Percentiles rank a stretch among this genome's conserved stretches.
These are phyloP conservation scores for Takifugu flavidus DNA, from an alignment of 2,113 vertebrate species.

Conservation along the genomic window DNA sequence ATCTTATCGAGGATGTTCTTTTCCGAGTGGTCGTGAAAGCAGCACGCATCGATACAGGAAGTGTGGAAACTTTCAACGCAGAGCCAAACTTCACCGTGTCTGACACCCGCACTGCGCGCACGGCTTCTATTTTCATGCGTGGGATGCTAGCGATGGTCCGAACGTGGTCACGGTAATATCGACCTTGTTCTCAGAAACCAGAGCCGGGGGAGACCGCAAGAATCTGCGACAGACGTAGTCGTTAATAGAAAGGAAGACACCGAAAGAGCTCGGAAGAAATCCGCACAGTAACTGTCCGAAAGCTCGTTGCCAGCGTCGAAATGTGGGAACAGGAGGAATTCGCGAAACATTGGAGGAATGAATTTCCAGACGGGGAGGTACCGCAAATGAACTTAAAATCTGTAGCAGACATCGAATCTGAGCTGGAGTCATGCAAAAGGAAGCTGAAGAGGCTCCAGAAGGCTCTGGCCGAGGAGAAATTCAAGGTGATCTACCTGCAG, in stretches of 20 bases:
- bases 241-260: constrained; percentile 6
- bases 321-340: constrained; percentile 90
- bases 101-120: neutral
- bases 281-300: no score
- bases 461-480: constrained; percentile 84
- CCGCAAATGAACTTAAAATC: constrained; percentile 80
- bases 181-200: neutral
- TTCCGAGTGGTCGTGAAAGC: constrained; percentile 40
- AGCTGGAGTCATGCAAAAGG: constrained; percentile 81
- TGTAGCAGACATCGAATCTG: constrained; percentile 77
- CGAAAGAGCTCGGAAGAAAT: neutral
- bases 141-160: constrained; percentile 33
- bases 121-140: neutral
- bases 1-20: neutral
- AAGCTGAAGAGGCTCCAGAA: constrained; percentile 82
- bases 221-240: constrained; percentile 2
- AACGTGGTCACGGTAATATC: constrained; percentile 4
- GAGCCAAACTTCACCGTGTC: constrained; percentile 28
- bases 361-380: constrained; percentile 82
- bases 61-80: constrained; percentile 57
- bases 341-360: constrained; percentile 84
- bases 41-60: constrained; percentile 59
- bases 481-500: constrained; percentile 89
- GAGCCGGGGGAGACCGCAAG: constrained; percentile 3
- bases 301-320: neutral